Base-by-base conservation (phyloP, 2,797 vertebrate genomes). In the Anguilla obscura region DNA sequence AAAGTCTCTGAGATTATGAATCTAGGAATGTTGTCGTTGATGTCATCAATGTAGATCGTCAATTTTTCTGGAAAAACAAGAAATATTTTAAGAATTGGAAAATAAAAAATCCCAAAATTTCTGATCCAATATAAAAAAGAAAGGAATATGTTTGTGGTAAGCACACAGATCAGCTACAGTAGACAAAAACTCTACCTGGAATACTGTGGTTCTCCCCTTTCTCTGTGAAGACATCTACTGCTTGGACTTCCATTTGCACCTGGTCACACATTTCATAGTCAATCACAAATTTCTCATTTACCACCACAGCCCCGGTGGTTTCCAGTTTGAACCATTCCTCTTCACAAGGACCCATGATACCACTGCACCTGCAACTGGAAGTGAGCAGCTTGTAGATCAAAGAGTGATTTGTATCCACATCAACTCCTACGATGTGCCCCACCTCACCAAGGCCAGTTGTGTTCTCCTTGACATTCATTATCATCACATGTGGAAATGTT, bases 1-100 rank as follows among this genome's bases (percentile, higher is more conserved):
- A 94, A 85, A 63, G 93, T 85, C 0, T 89, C 40, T 18, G 93
- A 60, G 4, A 33, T 69, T 63, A 94, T 88, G 87, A 99, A 99
- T 85, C 95, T 66, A 0, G 98, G 98, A 0, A 63, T 0, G 0
- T 99, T 97, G 95, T 99, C 98, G 7, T 99, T 99, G 87, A 96
- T 91, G 87, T 99, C 98, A 27, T 71, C 33, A 7, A 99, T 98
- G 88, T 93, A 85, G 88, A 99, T 97, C 63, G 74, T 92, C 90
- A 99, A 93, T 88, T 80, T 80, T 88, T 95, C 98, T 99, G 92
- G 84, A 94, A 93, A 40, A 1, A 86, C 33, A 50, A 60, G 16
- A 85, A 74, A 87, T 21, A 80, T 45, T 74, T 74, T 45, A 80
- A 45, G 27, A 40, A 80, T 80, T 7, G 33, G 5, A 80, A 76